phyloP scores from a whole-genome alignment of 2,888 invertebrate species.

The Eupithecia subumbrata region DNA sequence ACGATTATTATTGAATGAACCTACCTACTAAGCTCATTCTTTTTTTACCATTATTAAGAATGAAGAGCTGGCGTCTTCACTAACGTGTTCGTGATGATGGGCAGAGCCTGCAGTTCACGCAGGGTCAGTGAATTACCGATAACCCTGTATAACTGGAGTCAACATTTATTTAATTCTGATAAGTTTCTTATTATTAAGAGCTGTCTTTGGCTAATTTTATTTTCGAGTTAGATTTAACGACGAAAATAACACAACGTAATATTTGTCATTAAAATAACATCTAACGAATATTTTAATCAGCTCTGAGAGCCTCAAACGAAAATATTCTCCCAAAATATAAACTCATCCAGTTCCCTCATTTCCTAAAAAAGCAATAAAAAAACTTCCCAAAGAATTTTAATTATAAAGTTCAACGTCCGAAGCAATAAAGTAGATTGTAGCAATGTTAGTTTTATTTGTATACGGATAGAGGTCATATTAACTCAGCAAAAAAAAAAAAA shows the following conservation, averaged over 20 bases:
- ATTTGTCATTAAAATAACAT: no score
- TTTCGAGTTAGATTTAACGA: no score
- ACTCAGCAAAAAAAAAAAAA: no score
- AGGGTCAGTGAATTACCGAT: no score
- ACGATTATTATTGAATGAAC: no score
- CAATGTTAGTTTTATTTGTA: neutral
- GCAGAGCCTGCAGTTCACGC: no score
- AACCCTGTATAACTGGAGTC: neutral
- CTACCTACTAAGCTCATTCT: no score
- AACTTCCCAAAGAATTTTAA: conserved; percentile 4
- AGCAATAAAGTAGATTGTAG: neutral
- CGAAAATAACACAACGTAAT: neutral
- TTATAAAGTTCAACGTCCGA: conserved; percentile 8
- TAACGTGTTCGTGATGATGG: no score
- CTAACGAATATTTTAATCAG: neutral
- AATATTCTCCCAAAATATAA: neutral
- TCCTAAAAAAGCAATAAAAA: conserved; percentile 7
- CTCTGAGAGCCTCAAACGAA: neutral
- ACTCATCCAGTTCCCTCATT: conserved; percentile 4
- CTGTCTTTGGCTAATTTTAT: no score
- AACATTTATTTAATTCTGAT: neutral
- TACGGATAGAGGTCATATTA: neutral
- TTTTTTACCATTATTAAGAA: no score
- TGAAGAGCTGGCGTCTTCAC: no score
- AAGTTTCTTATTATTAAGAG: neutral